Percentiles rank a stretch among this genome's conserved stretches.
Conservation (phyloP, 2,797 vertebrate genomes). For the Periparus ater region DNA sequence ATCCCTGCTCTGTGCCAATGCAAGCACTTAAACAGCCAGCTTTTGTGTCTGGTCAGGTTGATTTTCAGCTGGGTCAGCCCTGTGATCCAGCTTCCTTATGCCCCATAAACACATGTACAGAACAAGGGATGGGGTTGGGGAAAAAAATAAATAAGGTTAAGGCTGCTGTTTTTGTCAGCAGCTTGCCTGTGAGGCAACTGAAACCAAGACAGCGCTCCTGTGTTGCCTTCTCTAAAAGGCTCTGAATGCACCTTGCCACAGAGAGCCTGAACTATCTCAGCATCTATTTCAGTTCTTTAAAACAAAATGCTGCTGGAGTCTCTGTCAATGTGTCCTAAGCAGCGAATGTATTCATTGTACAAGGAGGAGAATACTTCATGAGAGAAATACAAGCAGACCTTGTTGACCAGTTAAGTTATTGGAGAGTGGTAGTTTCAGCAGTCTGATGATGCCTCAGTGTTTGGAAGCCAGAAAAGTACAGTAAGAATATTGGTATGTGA, state of each 20-base stretch:
- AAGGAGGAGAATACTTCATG: background rate
- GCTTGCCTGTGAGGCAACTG: background rate
- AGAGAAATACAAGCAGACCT: background rate
- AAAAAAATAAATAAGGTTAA: background rate
- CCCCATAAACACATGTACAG: background rate
- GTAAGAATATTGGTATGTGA: background rate
- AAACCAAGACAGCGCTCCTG: background rate
- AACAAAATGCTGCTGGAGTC: background rate
- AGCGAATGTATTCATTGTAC: background rate
- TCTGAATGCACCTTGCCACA: background rate
- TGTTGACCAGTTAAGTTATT: background rate
- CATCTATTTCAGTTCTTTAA: background rate
- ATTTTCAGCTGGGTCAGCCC: background rate
- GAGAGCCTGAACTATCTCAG: background rate
- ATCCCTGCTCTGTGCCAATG: background rate
- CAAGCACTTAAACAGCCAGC: background rate
- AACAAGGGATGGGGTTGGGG: background rate
- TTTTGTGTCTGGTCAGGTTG: background rate
- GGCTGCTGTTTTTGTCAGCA: background rate
- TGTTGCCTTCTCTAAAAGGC: background rate
- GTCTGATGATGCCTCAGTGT: background rate
- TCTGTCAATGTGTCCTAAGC: background rate
- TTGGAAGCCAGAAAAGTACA: background rate
- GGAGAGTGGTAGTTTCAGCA: background rate
- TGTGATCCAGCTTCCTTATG: background rate